These are phyloP conservation scores for Psammodynastes pulverulentus DNA, from an alignment of 2,113 vertebrate species.

Conservation along the genomic window DNA sequence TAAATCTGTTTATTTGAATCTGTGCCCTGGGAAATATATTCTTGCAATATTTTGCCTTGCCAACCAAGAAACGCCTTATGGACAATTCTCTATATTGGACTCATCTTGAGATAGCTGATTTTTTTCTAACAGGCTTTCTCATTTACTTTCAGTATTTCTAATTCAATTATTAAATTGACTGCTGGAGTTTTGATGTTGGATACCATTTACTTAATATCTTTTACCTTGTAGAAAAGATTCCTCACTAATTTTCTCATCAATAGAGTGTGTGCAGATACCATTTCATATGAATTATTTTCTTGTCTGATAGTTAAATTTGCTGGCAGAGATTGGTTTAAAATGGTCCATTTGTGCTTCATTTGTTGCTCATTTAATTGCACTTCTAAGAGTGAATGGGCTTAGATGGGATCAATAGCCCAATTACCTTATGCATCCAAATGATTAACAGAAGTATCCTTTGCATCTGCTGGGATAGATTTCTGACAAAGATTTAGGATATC, in stretches of 20 bases:
- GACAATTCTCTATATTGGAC: neutral
- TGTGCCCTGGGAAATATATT: neutral
- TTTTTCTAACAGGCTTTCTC: neutral
- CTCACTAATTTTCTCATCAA: neutral
- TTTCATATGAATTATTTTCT: constrained; percentile 3
- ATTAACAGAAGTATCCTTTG: neutral
- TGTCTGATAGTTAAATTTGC: neutral
- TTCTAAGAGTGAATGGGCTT: neutral
- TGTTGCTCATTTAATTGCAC: neutral
- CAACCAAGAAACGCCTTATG: neutral
- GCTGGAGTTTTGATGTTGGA: neutral
- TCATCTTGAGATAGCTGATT: neutral
- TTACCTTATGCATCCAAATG: neutral
- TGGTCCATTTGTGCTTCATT: neutral
- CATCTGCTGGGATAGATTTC: neutral
- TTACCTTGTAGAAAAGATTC: neutral
- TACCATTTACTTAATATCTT: neutral
- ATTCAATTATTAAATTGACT: neutral
- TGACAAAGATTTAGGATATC: neutral
- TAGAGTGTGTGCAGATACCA: neutral
- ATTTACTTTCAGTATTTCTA: neutral
- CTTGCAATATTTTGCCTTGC: neutral
- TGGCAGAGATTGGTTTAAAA: neutral
- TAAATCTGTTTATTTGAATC: neutral
- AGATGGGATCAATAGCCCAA: neutral